Percentiles rank a stretch among this genome's conserved stretches.
Conservation (phyloP, 2,888 invertebrate species). For the Drosophila hamatofila region DNA sequence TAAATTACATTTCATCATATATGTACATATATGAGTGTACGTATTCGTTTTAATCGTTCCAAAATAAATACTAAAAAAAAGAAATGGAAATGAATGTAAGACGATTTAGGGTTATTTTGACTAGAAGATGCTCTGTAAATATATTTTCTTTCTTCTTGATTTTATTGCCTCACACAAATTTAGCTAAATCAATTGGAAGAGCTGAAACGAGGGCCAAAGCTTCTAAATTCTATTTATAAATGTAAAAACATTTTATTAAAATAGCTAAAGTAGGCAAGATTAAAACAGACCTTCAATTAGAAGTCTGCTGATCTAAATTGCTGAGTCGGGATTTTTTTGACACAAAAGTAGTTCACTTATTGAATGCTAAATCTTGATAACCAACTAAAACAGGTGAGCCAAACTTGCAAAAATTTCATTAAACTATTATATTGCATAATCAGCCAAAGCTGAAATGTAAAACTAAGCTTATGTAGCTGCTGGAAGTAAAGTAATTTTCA, state of each 20-base stretch:
- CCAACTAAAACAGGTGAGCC: background rate
- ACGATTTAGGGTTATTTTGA: background rate
- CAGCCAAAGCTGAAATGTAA: too few species aligned
- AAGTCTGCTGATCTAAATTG: background rate
- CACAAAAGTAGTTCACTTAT: background rate
- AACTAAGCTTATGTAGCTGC: too few species aligned
- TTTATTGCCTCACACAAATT: too few species aligned
- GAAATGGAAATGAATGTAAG: background rate
- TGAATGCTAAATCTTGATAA: background rate
- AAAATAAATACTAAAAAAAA: conserved; percentile 8
- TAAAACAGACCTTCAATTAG: background rate
- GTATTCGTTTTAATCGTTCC: conserved; percentile 64
- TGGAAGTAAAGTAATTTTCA: too few species aligned
- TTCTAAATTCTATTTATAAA: background rate
- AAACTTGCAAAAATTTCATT: background rate
- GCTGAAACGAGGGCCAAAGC: too few species aligned
- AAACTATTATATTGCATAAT: background rate
- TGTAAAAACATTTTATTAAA: background rate
- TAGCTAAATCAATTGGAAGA: too few species aligned
- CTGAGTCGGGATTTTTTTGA: background rate
- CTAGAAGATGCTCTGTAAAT: background rate
- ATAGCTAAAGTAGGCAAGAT: background rate
- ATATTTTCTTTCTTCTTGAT: too few species aligned
- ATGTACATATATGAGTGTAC: background rate
- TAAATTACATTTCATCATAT: conserved; percentile 72